Evolutionary conservation across 1,140 invertebrate species (phyloP).

Genomic region (Temnothorax curvispinosus): DNA sequence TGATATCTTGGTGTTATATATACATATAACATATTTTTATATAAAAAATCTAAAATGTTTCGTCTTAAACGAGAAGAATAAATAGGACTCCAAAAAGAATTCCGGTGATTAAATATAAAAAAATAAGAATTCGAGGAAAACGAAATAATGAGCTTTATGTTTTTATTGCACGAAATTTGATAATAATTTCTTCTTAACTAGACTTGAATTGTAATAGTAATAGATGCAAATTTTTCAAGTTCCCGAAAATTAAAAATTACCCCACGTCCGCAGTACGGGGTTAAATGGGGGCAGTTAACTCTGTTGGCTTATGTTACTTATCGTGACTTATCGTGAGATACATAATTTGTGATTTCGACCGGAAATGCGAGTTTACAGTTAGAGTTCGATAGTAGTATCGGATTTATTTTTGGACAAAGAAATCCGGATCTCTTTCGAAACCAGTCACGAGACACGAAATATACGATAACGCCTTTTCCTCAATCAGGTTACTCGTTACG

Average conservation of each 20-base stretch:
- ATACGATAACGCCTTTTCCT: slow-evolving; percentile 5
- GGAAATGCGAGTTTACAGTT: slow-evolving; percentile 31
- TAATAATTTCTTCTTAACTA: not conserved
- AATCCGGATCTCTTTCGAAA: slow-evolving; percentile 1
- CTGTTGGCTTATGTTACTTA: not conserved
- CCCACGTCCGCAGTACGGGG: not conserved
- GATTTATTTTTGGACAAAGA: slow-evolving; percentile 13
- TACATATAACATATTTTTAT: not conserved
- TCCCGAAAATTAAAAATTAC: not conserved
- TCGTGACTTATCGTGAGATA: not conserved
- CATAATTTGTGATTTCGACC: not conserved
- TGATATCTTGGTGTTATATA: not conserved
- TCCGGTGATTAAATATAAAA: not conserved
- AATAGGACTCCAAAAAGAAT: not conserved
- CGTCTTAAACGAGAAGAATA: not conserved
- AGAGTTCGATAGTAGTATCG: slow-evolving; percentile 13
- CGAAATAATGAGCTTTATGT: not conserved
- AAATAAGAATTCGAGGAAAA: not conserved
- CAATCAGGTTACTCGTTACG: not conserved
- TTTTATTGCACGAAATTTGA: not conserved
- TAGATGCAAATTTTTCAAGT: not conserved
- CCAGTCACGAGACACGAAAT: not conserved
- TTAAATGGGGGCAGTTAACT: not conserved
- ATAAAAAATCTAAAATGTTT: not conserved
- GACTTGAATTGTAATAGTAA: not conserved